A percentile compares a stretch with the other conserved stretches of the same genome.
phyloP scores from a whole-genome alignment of 2,113 vertebrate genomes.

The Athene cunicularia region DNA sequence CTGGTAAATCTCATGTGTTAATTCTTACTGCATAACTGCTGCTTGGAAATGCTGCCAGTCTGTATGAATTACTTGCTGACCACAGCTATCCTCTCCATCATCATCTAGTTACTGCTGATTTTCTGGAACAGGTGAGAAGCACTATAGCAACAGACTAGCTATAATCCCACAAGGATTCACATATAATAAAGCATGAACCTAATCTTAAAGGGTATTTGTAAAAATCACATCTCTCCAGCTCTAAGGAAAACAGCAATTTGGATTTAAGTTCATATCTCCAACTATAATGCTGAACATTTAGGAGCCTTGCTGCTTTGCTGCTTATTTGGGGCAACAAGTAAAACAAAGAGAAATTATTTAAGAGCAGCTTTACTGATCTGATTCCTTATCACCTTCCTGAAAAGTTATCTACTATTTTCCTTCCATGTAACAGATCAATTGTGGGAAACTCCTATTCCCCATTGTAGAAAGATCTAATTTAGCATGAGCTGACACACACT shows the following conservation, averaged over 20 bases:
- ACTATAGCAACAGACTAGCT: background rate
- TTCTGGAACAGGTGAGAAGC: background rate
- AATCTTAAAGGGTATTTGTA: background rate
- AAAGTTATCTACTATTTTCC: background rate
- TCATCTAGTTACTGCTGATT: background rate
- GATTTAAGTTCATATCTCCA: background rate
- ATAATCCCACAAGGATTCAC: background rate
- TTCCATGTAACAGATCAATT: background rate
- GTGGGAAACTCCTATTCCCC: background rate
- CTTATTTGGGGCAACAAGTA: background rate
- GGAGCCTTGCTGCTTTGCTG: background rate
- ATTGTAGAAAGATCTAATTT: constrained; percentile 8
- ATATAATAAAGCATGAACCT: background rate
- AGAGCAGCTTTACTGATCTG: background rate
- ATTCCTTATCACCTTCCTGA: background rate
- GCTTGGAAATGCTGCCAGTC: background rate
- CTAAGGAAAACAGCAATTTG: background rate
- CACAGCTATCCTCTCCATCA: background rate
- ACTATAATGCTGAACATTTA: background rate
- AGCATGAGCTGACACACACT: background rate
- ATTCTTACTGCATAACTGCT: background rate
- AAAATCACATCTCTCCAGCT: background rate
- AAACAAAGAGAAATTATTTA: background rate
- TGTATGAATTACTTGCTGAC: background rate
- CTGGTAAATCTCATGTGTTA: background rate